A percentile compares a stretch with the other conserved stretches of the same genome.
phyloP scores from a whole-genome alignment of 2,797 vertebrate genomes.

The Artibeus lituratus region DNA sequence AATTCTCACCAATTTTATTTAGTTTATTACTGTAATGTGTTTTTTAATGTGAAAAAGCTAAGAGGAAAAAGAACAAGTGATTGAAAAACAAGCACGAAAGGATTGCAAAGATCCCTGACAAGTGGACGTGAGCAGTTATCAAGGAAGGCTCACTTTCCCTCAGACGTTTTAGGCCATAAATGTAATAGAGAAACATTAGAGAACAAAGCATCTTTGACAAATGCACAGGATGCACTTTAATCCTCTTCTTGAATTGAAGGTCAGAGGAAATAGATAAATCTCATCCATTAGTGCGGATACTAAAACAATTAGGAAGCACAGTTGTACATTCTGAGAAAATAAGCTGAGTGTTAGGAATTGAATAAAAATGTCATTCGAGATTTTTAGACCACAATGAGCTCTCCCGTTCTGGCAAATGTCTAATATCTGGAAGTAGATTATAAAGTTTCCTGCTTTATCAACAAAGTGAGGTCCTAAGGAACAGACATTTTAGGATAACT shows the following conservation, averaged over 20 bases:
- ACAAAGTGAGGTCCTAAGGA: background rate
- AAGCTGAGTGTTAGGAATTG: background rate
- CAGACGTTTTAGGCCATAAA: background rate
- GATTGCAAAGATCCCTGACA: background rate
- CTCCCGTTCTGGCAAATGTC: background rate
- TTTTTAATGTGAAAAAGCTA: background rate
- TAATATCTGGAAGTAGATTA: conserved; percentile 3
- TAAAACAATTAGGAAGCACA: conserved; percentile 2
- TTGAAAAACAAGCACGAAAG: background rate
- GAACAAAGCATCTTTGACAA: conserved; percentile 49
- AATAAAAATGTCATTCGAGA: conserved; percentile 47
- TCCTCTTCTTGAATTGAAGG: conserved; percentile 28
- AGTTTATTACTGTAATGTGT: background rate
- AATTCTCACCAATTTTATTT: background rate
- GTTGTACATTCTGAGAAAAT: conserved; percentile 34
- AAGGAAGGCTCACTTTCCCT: background rate
- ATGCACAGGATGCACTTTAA: conserved; percentile 23
- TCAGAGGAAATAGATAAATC: conserved; percentile 49
- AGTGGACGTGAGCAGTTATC: background rate
- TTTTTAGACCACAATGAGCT: background rate
- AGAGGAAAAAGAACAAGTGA: background rate
- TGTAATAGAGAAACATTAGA: conserved; percentile 9
- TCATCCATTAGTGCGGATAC: background rate
- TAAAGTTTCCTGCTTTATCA: background rate
- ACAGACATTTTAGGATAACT: background rate